These are phyloP conservation scores for Eristalis intricaria DNA, from an alignment of 2,888 invertebrate species.

Conservation along the genomic window DNA sequence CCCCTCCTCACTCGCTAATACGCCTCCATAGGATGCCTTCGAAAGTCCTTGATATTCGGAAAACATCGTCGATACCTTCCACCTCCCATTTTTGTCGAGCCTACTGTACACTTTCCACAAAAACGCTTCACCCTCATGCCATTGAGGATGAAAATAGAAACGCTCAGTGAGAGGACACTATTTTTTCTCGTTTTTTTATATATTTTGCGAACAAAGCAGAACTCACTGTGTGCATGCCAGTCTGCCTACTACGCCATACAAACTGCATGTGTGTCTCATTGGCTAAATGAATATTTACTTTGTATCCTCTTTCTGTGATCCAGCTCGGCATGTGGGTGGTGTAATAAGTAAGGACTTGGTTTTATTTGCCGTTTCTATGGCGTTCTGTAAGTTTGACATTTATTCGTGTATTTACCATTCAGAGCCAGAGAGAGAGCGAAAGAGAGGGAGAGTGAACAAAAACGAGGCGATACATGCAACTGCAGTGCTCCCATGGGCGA, in stretches of 20 bases:
- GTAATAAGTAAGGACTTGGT: conserved; percentile 39
- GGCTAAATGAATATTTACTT: conserved; percentile 54
- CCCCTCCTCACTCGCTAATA: no score
- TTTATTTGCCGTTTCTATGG: conserved; percentile 58
- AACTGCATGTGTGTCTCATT: conserved; percentile 26
- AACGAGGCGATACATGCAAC: conserved; percentile 20
- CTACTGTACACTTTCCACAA: background rate
- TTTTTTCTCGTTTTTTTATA: background rate
- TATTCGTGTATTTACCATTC: conserved; percentile 42
- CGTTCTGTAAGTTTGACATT: conserved; percentile 44
- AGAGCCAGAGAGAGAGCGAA: background rate
- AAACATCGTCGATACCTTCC: no score
- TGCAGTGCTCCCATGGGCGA: conserved; percentile 8
- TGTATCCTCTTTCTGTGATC: background rate
- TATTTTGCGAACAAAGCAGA: conserved; percentile 36
- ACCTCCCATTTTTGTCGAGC: background rate
- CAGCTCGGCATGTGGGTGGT: conserved; percentile 7
- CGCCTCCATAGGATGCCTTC: no score
- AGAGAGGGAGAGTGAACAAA: background rate
- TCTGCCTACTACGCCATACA: conserved; percentile 22
- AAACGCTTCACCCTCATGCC: conserved; percentile 4
- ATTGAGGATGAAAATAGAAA: conserved; percentile 37
- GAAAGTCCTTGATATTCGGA: no score
- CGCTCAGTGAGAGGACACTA: conserved; percentile 12
- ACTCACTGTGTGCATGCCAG: background rate